A percentile compares a stretch with the other conserved stretches of the same genome.
Conservation (phyloP, 2,113 vertebrate genomes). For the Halcyon malimbica region DNA sequence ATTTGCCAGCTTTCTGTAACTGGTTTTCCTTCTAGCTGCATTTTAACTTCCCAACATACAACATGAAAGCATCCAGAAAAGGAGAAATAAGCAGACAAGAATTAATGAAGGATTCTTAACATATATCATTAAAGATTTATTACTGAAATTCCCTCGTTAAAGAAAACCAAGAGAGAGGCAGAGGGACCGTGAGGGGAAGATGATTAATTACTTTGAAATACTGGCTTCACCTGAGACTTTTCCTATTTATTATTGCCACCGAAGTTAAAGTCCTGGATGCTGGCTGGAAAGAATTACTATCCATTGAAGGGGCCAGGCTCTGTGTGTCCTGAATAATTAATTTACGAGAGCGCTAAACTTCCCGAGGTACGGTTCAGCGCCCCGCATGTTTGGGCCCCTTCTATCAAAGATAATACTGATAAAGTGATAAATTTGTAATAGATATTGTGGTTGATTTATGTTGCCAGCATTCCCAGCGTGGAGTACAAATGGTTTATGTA, state of each 20-base stretch:
- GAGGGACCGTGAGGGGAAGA: conserved; percentile 78
- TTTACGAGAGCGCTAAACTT: conserved; percentile 81
- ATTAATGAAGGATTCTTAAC: conserved; percentile 94
- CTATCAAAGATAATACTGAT: conserved; percentile 73
- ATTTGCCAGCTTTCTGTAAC: neutral
- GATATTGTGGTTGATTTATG: conserved; percentile 84
- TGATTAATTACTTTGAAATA: conserved; percentile 99
- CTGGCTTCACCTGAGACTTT: conserved; percentile 93
- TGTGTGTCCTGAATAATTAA: conserved; percentile 91
- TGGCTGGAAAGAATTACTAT: conserved; percentile 89
- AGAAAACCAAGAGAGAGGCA: conserved; percentile 73
- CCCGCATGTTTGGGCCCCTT: conserved; percentile 79
- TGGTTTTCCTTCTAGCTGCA: neutral
- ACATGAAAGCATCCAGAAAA: conserved; percentile 32
- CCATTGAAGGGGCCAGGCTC: conserved; percentile 86
- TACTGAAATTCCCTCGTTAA: conserved; percentile 91
- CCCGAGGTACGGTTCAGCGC: conserved; percentile 84
- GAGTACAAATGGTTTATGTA: conserved; percentile 86
- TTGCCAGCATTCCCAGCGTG: conserved; percentile 73
- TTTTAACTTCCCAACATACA: conserved; percentile 49
- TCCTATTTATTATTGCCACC: conserved; percentile 97
- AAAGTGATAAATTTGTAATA: conserved; percentile 76
- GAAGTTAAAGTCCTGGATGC: conserved; percentile 85
- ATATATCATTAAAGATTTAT: conserved; percentile 99
- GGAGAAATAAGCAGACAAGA: conserved; percentile 87